Evolutionary conservation across 2,888 invertebrate genomes (phyloP).

Genomic region (Dryocosmus kuriphilus): DNA sequence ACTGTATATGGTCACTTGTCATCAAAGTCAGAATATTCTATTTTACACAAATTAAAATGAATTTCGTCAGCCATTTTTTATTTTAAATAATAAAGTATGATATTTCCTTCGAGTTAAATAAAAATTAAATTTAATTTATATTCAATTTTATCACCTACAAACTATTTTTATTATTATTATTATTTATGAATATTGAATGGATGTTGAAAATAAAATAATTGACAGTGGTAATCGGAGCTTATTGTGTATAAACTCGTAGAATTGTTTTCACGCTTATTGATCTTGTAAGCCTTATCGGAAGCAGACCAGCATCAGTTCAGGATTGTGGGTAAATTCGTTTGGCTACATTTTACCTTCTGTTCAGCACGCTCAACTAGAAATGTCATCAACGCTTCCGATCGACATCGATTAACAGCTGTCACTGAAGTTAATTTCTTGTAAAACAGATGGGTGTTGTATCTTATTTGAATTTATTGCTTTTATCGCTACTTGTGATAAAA

Average conservation of each 20-base stretch:
- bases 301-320: slow-evolving; percentile 18
- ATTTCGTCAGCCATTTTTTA: no score
- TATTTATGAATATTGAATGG: no score
- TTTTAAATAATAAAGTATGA: no score
- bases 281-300: slow-evolving; percentile 21
- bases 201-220: not conserved
- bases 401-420: slow-evolving; percentile 26
- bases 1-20: no score
- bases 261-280: slow-evolving; percentile 25
- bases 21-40: no score
- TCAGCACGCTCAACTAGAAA: not conserved
- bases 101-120: no score
- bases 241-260: not conserved
- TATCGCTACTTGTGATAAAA: not conserved
- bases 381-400: not conserved
- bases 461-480: not conserved
- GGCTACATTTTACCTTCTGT: slow-evolving; percentile 11
- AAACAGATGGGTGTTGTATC: not conserved
- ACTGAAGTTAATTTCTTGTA: slow-evolving; percentile 1
- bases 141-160: no score
- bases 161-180: no score
- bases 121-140: no score
- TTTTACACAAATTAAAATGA: no score
- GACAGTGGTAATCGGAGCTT: not conserved
- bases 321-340: not conserved